A percentile compares a stretch with the other conserved stretches of the same genome.
These are phyloP conservation scores for Synergus umbraculus DNA, from an alignment of 2,888 invertebrate genomes.

Conservation along the genomic window DNA sequence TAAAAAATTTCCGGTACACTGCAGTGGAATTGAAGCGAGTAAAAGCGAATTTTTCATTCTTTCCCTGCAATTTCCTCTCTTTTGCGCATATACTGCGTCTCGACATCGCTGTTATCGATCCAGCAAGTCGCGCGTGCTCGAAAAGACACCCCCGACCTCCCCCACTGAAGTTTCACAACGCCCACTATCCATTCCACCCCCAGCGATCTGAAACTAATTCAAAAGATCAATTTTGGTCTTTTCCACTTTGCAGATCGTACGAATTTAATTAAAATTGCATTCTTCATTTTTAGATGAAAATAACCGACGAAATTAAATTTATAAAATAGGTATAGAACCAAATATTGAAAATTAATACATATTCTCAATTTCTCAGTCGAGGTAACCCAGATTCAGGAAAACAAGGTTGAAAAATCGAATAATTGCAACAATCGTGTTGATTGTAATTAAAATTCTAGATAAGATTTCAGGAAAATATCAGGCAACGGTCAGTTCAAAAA, in stretches of 20 bases:
- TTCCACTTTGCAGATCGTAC: slow-evolving; percentile 38
- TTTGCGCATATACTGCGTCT: slow-evolving; percentile 35
- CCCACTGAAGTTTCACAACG: slow-evolving; percentile 45
- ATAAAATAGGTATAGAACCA: too few relatives aligned
- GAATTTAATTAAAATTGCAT: not conserved
- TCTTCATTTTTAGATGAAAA: not conserved
- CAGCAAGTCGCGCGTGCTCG: slow-evolving; percentile 67
- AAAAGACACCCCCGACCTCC: slow-evolving; percentile 53
- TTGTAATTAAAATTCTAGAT: too few relatives aligned
- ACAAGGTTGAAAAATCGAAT: too few relatives aligned
- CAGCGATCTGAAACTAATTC: slow-evolving; percentile 43
- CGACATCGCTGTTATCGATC: slow-evolving; percentile 66
- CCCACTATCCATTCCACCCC: slow-evolving; percentile 42
- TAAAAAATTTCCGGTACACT: too few relatives aligned
- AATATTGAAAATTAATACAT: too few relatives aligned
- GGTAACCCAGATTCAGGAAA: too few relatives aligned
- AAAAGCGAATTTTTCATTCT: not conserved
- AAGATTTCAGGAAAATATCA: too few relatives aligned
- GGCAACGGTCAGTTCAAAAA: too few relatives aligned
- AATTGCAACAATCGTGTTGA: too few relatives aligned
- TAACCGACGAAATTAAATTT: too few relatives aligned
- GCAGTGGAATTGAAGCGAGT: not conserved
- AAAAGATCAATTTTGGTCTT: slow-evolving; percentile 48
- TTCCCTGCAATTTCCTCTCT: not conserved
- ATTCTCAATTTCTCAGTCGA: too few relatives aligned